phyloP scores from a whole-genome alignment of 2,113 vertebrate species.

The Terrapene triunguis region DNA sequence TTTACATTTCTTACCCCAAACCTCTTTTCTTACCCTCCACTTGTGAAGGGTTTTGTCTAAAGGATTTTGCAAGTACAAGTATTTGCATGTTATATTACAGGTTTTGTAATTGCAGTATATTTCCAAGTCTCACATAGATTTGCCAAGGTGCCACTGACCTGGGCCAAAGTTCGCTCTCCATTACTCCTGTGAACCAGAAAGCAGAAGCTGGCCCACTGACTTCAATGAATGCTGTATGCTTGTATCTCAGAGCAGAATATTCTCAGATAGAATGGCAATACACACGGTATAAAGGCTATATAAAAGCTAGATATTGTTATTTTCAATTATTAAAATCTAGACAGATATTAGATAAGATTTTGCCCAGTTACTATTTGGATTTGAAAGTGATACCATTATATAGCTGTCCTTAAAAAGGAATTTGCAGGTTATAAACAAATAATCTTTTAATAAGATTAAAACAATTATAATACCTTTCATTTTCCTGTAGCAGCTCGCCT shows the following conservation, averaged over 20 bases:
- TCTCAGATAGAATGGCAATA: background rate
- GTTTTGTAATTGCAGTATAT: background rate
- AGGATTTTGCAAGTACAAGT: background rate
- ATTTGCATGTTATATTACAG: background rate
- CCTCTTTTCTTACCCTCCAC: background rate
- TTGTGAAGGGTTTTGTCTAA: background rate
- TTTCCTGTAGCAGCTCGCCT: constrained; percentile 85
- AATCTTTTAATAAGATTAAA: background rate
- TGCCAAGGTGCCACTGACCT: background rate
- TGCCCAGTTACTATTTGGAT: background rate
- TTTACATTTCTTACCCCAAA: background rate
- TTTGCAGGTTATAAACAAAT: background rate
- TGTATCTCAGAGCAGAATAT: background rate
- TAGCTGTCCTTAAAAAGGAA: background rate
- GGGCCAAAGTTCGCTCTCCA: background rate
- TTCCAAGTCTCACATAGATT: background rate
- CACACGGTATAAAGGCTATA: background rate
- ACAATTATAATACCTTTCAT: constrained; percentile 85
- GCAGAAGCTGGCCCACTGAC: background rate
- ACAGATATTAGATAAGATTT: background rate
- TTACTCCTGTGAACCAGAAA: background rate
- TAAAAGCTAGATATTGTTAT: background rate
- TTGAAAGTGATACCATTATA: background rate
- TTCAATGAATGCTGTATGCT: background rate
- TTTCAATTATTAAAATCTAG: background rate